These are phyloP conservation scores for Mustelus asterias DNA, from an alignment of 2,113 vertebrate genomes.

Conservation along the genomic window DNA sequence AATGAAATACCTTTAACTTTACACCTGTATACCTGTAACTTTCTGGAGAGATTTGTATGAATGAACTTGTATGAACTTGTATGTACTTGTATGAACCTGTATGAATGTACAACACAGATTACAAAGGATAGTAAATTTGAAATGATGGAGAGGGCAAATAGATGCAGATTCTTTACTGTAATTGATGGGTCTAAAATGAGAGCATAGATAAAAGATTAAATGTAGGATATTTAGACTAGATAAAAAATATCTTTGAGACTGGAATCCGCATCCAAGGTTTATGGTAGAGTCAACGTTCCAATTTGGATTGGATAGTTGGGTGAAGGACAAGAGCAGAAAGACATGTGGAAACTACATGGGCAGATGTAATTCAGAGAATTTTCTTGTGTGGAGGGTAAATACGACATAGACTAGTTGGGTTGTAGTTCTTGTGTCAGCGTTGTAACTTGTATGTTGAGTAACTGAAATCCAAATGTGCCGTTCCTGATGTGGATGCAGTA, in stretches of 20 bases:
- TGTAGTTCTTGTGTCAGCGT: not conserved
- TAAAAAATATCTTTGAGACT: not conserved
- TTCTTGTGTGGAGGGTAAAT: not conserved
- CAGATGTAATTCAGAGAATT: not conserved
- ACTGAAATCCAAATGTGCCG: not conserved
- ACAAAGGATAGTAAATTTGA: not conserved
- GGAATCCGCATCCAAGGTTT: not conserved
- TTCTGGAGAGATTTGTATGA: not conserved
- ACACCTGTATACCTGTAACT: not conserved
- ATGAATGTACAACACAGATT: not conserved
- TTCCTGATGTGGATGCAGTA: slow-evolving; percentile 11
- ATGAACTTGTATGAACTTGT: not conserved
- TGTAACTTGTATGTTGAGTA: not conserved
- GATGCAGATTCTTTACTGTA: not conserved
- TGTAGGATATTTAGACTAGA: not conserved
- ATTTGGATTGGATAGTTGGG: not conserved
- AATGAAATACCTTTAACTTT: not conserved
- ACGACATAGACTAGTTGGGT: not conserved
- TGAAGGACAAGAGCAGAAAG: not conserved
- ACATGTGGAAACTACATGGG: not conserved
- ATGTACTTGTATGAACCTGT: not conserved
- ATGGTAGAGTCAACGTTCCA: not conserved
- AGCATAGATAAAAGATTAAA: not conserved
- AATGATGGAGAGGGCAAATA: not conserved
- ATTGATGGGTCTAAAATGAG: not conserved